These are phyloP conservation scores for Platyscapa corneri DNA, from an alignment of 1,140 invertebrate genomes.

Conservation along the genomic window DNA sequence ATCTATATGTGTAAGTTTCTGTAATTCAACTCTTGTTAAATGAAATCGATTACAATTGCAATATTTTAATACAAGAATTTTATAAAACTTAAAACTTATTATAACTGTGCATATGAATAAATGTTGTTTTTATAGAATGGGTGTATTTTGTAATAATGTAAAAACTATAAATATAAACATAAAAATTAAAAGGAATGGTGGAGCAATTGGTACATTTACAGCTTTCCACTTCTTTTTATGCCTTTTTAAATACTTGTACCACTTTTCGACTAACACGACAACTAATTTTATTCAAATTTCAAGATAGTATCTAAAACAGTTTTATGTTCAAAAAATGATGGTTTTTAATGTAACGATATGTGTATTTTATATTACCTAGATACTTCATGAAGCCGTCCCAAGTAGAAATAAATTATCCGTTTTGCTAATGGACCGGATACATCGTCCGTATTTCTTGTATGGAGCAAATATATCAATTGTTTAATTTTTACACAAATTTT, in stretches of 20 bases:
- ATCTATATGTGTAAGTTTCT: conserved; percentile 11
- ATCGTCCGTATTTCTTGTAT: neutral
- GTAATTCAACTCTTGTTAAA: neutral
- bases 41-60: neutral
- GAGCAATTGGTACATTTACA: neutral
- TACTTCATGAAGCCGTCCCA: neutral
- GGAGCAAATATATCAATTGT: neutral
- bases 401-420: neutral
- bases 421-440: neutral
- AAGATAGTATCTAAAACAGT: neutral
- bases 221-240: neutral
- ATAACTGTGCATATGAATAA: conserved; percentile 14
- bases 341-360: neutral
- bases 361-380: neutral
- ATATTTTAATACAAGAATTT: too few species aligned
- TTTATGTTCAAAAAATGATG: neutral
- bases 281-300: neutral
- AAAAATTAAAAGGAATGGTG: neutral
- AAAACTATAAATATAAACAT: neutral
- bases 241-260: neutral
- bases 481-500: neutral
- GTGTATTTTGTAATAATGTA: conserved; percentile 37
- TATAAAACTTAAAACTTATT: too few species aligned
- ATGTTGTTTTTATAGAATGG: neutral
- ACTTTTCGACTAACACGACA: neutral